Conservation (phyloP, 2,888 invertebrate species). For the Chydorus sphaericus region DNA sequence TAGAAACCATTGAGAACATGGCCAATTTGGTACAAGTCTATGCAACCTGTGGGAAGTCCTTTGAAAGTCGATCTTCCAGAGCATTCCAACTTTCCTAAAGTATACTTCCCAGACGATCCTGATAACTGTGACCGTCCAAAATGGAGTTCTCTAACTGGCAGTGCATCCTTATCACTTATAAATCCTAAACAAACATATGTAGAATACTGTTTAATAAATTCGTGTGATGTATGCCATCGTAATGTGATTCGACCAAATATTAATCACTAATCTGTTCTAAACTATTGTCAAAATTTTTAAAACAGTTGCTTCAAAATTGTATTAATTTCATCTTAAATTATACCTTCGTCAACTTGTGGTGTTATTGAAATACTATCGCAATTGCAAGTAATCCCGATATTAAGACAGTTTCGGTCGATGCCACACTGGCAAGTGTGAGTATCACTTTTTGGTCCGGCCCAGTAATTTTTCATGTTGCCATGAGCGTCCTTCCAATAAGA, state of each 20-base stretch:
- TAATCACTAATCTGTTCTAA: too few relatives aligned
- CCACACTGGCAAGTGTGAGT: slow-evolving; percentile 5
- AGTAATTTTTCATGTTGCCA: neutral
- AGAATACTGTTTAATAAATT: too few relatives aligned
- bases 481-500: neutral
- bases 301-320: too few relatives aligned
- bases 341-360: neutral
- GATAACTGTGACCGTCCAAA: neutral
- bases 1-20: neutral
- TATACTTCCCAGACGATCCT: neutral
- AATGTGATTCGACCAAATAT: too few relatives aligned
- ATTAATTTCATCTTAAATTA: too few relatives aligned
- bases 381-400: neutral
- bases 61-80: neutral
- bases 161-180: neutral
- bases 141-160: neutral
- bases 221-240: too few relatives aligned
- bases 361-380: neutral
- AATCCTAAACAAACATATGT: too few relatives aligned
- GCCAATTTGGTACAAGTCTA: neutral
- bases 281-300: too few relatives aligned
- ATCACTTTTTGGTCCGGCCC: neutral
- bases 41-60: neutral
- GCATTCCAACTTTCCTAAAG: neutral
- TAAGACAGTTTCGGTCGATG: neutral